Evolutionary conservation across 2,888 invertebrate genomes (phyloP).

Genomic region (Drosophila atripex): DNA sequence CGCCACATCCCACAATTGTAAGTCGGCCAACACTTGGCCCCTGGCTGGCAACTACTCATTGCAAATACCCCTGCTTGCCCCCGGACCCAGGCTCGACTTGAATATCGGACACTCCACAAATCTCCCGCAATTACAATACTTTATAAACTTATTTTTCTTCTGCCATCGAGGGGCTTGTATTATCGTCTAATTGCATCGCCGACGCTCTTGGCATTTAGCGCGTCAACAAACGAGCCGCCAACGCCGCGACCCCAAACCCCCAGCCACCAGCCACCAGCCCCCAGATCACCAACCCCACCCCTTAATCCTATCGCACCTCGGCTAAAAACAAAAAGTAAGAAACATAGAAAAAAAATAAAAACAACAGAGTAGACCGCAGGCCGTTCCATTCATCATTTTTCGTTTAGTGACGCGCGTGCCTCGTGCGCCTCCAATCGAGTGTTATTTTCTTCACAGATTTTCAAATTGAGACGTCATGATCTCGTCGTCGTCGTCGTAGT

Average conservation of each 20-base stretch:
- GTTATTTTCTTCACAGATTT: constrained; percentile 61
- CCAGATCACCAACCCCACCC: constrained; percentile 10
- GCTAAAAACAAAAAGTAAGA: constrained; percentile 28
- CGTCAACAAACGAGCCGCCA: constrained; percentile 78
- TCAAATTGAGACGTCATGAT: constrained; percentile 74
- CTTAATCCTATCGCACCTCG: constrained; percentile 19
- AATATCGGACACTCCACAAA: constrained; percentile 31
- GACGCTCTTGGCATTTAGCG: constrained; percentile 73
- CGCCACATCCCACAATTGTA: constrained; percentile 16
- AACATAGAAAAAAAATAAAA: constrained; percentile 9
- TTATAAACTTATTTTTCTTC: constrained; percentile 45
- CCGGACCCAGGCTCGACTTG: not conserved
- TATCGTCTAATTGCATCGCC: constrained; percentile 76
- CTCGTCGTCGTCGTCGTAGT: constrained; percentile 37
- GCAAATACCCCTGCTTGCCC: constrained; percentile 41
- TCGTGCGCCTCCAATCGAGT: constrained; percentile 71
- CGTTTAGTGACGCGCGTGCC: constrained; percentile 77
- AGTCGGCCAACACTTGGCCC: constrained; percentile 53
- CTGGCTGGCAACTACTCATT: constrained; percentile 43
- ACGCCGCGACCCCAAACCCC: constrained; percentile 45
- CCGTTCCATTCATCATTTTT: constrained; percentile 74
- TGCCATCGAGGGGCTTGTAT: constrained; percentile 49
- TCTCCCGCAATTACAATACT: constrained; percentile 47
- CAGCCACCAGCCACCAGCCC: constrained; percentile 4
- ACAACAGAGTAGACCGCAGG: constrained; percentile 53